Percentiles rank a stretch among this genome's conserved stretches.
Conservation (phyloP, 1,140 invertebrate species). For the Hypothenemus hampei region DNA sequence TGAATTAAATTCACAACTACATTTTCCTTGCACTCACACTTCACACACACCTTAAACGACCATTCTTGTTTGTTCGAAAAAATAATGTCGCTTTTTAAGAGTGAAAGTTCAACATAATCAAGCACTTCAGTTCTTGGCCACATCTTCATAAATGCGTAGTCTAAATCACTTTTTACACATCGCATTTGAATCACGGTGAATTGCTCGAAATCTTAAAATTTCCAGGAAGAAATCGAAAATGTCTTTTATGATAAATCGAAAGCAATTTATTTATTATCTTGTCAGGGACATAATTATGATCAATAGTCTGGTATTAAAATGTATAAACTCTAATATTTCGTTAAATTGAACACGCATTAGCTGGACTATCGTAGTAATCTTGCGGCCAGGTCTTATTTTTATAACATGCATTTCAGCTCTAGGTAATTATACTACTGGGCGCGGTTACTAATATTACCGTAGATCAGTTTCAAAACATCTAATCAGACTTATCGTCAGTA, state of each 20-base stretch:
- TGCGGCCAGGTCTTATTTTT: neutral
- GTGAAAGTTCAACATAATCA: conserved; percentile 5
- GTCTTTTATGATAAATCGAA: neutral
- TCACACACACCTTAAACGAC: neutral
- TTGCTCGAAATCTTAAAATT: conserved; percentile 2
- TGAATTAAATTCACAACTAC: neutral
- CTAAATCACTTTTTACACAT: conserved; percentile 7
- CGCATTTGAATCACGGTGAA: neutral
- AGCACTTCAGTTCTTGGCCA: neutral
- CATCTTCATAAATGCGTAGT: neutral
- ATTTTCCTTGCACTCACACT: neutral
- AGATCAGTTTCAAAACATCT: neutral
- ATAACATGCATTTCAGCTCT: neutral
- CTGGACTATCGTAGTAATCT: neutral
- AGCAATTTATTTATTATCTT: neutral
- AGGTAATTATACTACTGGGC: neutral
- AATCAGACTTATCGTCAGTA: neutral
- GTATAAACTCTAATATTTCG: neutral
- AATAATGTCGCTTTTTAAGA: conserved; percentile 7
- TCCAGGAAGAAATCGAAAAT: neutral
- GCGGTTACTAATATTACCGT: neutral
- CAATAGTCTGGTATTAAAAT: neutral
- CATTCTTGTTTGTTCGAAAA: no score
- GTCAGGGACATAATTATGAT: neutral
- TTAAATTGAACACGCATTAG: neutral